Conservation (phyloP, 1,140 invertebrate species). For the Pemphigus obesinymphae region DNA sequence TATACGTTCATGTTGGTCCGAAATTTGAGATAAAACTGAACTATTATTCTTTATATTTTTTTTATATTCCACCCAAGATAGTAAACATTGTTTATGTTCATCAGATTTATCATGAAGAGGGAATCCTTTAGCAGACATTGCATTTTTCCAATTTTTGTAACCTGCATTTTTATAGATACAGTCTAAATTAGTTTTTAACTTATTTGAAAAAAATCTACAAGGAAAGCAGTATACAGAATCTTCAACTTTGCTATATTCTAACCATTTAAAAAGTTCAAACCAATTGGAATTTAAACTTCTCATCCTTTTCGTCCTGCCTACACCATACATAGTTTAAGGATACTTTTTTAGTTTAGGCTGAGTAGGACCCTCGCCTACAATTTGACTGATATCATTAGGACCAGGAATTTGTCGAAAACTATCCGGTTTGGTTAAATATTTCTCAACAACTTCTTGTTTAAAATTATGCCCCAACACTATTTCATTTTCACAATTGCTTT, state of each 20-base stretch:
- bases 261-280: neutral
- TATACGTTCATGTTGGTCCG: neutral
- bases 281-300: neutral
- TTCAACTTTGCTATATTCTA: neutral
- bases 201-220: neutral
- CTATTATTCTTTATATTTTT: neutral
- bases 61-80: neutral
- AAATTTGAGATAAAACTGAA: neutral
- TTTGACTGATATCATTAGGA: neutral
- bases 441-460: neutral
- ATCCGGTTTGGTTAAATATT: neutral
- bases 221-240: neutral
- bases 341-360: neutral
- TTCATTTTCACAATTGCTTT: neutral
- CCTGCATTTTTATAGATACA: neutral
- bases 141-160: neutral
- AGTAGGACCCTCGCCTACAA: neutral
- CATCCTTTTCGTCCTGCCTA: no score
- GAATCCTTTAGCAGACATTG: neutral
- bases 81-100: neutral
- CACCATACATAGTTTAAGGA: neutral
- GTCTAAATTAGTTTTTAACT: neutral
- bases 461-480: neutral
- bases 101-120: neutral
- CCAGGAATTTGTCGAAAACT: neutral